These are phyloP conservation scores for Trissonchulus latispiculum DNA, from an alignment of 2,888 invertebrate genomes.

Conservation along the genomic window DNA sequence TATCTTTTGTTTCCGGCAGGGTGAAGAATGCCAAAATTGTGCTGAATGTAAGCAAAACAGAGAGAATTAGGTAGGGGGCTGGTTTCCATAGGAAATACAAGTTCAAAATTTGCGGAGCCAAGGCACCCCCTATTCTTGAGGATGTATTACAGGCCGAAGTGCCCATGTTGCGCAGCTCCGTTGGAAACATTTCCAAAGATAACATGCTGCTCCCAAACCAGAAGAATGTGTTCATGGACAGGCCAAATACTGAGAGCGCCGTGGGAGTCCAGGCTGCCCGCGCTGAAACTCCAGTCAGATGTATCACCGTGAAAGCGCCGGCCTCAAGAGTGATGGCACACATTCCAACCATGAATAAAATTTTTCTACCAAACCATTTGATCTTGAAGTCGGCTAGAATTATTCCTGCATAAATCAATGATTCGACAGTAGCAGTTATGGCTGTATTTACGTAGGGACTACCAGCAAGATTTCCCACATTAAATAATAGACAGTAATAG, in stretches of 20 bases:
- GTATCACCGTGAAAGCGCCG: not conserved
- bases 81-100: conserved; percentile 2
- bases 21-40: not conserved
- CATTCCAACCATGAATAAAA: not conserved
- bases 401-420: not conserved
- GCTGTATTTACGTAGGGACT: conserved; percentile 5
- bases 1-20: conserved; percentile 15
- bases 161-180: conserved; percentile 17
- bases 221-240: not conserved
- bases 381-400: conserved; percentile 7
- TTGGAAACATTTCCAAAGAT: conserved; percentile 13
- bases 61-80: not conserved
- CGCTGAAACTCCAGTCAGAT: not conserved
- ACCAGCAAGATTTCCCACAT: conserved; percentile 6
- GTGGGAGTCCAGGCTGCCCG: not conserved
- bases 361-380: conserved; percentile 1
- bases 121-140: not conserved
- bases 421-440: not conserved
- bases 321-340: too few relatives aligned
- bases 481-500: conserved; percentile 15
- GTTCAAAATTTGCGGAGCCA: conserved; percentile 6
- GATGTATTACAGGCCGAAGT: not conserved
- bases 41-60: not conserved
- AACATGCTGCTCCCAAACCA: conserved; percentile 11
- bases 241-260: not conserved